These are phyloP conservation scores for Minunthozetes semirufus DNA, from an alignment of 2,888 invertebrate genomes.

Conservation along the genomic window DNA sequence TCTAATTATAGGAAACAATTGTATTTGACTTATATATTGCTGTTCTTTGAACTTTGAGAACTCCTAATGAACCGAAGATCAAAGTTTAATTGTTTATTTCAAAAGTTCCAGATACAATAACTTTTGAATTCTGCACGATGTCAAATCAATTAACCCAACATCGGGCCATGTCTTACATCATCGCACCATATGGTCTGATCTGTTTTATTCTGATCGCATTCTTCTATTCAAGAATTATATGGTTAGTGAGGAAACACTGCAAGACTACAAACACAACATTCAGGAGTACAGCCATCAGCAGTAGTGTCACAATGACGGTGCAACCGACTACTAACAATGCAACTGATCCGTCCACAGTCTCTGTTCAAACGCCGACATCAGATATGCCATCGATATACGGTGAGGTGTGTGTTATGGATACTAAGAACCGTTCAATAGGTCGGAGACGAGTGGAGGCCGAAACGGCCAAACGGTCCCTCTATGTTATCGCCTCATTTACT, in stretches of 20 bases:
- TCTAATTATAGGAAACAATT: no score
- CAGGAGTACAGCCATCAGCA: neutral
- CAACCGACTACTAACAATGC: no score
- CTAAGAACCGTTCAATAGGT: conserved; percentile 32
- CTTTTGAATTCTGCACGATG: conserved; percentile 31
- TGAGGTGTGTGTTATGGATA: conserved; percentile 33
- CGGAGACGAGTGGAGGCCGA: conserved; percentile 31
- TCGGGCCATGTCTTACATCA: conserved; percentile 27
- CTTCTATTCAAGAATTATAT: conserved; percentile 32
- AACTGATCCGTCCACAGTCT: neutral
- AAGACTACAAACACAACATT: conserved; percentile 30
- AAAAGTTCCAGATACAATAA: conserved; percentile 30
- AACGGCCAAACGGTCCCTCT: conserved; percentile 34
- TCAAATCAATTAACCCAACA: neutral
- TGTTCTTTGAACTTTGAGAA: neutral
- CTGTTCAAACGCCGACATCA: conserved; percentile 3
- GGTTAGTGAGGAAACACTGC: conserved; percentile 33
- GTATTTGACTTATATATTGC: neutral
- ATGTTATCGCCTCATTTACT: conserved; percentile 29
- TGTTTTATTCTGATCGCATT: conserved; percentile 33
- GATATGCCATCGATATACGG: conserved; percentile 33
- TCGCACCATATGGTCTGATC: conserved; percentile 33
- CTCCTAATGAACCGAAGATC: no score
- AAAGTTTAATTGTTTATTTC: no score
- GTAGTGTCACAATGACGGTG: neutral